Evolutionary conservation across 2,113 vertebrate genomes (phyloP).

Genomic region (Festucalex cinctus): DNA sequence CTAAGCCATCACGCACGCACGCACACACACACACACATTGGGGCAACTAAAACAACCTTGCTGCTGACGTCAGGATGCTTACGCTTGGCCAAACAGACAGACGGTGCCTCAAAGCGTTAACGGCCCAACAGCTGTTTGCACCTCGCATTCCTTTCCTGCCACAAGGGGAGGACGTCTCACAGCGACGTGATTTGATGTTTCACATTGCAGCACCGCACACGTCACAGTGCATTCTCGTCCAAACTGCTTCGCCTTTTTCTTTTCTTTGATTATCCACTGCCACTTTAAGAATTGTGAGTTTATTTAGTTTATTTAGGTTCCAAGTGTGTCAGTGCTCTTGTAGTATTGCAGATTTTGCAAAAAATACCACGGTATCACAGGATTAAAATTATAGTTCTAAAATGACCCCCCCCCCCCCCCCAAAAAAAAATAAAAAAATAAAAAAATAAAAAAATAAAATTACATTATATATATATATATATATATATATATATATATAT

Average conservation of each 20-base stretch:
- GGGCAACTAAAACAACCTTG: slow-evolving; percentile 18
- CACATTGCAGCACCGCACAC: slow-evolving; percentile 9
- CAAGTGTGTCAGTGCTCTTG: background rate
- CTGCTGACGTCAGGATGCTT: background rate
- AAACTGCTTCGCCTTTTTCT: background rate
- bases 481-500: too few species aligned
- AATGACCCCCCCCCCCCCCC: too few species aligned
- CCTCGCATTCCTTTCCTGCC: slow-evolving; percentile 13
- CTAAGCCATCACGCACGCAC: background rate
- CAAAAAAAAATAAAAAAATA: too few species aligned
- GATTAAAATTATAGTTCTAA: too few species aligned
- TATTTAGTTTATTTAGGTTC: background rate
- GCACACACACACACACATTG: background rate
- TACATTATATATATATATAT: too few species aligned
- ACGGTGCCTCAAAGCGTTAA: slow-evolving; percentile 9
- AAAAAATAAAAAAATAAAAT: too few species aligned
- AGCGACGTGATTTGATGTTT: slow-evolving; percentile 37
- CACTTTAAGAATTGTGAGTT: background rate
- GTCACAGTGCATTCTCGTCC: slow-evolving; percentile 14
- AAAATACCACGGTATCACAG: too few species aligned
- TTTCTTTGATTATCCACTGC: background rate
- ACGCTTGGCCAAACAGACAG: slow-evolving; percentile 19
- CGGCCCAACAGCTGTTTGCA: slow-evolving; percentile 24
- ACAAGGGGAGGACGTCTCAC: slow-evolving; percentile 18
- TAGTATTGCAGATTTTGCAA: too few species aligned